Conservation (phyloP, 2,113 vertebrate species). For the Odontophorus gujanensis region DNA sequence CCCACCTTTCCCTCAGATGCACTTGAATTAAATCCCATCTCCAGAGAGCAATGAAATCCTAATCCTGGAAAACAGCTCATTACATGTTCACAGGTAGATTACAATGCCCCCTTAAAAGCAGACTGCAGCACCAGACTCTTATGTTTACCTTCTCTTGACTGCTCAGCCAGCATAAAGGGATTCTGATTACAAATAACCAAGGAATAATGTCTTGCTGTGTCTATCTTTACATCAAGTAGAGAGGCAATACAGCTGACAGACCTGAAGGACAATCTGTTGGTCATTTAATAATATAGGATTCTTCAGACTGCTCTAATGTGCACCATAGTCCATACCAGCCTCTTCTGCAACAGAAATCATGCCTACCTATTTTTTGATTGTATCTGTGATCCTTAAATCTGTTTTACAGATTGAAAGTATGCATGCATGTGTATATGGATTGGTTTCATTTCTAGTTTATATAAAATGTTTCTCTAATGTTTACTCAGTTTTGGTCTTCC, state of each 20-base stretch:
- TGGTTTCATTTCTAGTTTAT: not conserved
- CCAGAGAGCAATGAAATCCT: not conserved
- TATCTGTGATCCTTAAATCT: not conserved
- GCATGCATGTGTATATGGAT: not conserved
- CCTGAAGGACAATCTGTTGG: not conserved
- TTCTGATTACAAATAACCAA: not conserved
- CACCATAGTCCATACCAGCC: not conserved
- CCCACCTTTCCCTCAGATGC: not conserved
- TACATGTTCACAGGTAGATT: not conserved
- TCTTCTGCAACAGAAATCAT: not conserved
- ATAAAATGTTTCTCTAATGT: not conserved
- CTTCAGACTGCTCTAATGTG: not conserved
- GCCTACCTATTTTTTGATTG: not conserved
- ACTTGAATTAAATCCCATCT: not conserved
- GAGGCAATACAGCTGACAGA: not conserved
- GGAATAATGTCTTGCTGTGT: not conserved
- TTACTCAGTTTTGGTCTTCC: not conserved
- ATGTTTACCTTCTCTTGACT: not conserved
- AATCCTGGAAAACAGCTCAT: not conserved
- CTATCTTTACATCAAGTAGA: not conserved
- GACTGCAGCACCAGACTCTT: not conserved
- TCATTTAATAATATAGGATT: fast-evolving
- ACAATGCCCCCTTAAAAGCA: not conserved
- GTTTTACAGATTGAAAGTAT: not conserved
- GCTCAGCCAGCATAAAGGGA: not conserved